Base-by-base conservation (phyloP, 2,797 vertebrate species). In the Sarcoramphus papa region DNA sequence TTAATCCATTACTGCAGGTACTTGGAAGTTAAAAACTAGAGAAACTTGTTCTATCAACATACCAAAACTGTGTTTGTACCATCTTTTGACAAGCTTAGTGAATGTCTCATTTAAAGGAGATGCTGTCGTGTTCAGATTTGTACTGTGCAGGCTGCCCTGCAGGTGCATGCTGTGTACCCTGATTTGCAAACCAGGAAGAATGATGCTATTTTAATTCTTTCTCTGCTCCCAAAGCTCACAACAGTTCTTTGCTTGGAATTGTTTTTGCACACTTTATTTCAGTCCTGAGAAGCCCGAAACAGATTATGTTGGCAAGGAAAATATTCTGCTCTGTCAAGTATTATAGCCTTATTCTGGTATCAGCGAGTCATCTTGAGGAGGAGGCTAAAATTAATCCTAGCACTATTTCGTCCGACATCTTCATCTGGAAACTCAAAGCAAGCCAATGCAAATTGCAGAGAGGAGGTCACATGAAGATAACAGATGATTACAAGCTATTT, bases 341-440 rank as follows among this genome's bases (percentile, higher is more conserved):
- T 95, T 96, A 65, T 24, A 81, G 76, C 63, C 64, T 96, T 93
- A 82, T 93, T 90, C 59, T 95, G 92, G 93, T 86, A 91, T 93
- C 75, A 62, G 85, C 57, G 11, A 90, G 31, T 96, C 72, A 54
- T 89, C 72, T 86, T n/a, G 40, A 95, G 85, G 72, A 87, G 79
- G 91, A 83, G 92, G 94, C 96, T 92, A 85, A 86, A 97, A 96
- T 97, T 92, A 90, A 74, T 91, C 74, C 69, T 70, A 82, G 88
- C 93, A 62, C 90, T 94, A 76, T 97, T 97, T 72, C 1, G 8
- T 85, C 68, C 35, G 3, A 65, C 27, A 25, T 81, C 86, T 94
- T 95, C 89, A 84, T 80, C 67, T 85, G 93, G 67, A 65, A 64
- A 48, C 91, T 79, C 27, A 47, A 93, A 89, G 85, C 72, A 93